Base-by-base conservation (phyloP, 2,113 vertebrate species). In the Pampusana beccarii region DNA sequence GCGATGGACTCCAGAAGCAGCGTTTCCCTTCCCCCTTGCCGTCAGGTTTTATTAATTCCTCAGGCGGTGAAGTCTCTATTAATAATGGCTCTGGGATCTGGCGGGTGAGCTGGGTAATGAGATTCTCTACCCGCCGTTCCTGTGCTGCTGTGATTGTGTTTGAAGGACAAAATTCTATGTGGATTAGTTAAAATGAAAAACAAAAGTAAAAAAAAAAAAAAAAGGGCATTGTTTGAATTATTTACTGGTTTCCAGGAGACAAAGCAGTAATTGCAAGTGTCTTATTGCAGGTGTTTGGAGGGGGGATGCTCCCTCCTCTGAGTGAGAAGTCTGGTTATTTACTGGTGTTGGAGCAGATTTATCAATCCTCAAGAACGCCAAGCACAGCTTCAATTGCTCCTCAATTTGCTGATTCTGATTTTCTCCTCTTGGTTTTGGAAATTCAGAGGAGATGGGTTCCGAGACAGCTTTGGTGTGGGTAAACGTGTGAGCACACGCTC, bases 131-230 rank as follows among this genome's bases (percentile, higher is more conserved):
- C 95, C 82, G 86, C 96, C 89, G 93, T 51, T 91, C 92, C 92
- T 92, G 77, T 14, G 77, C 86, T 71, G 84, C 87, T 71, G 61
- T 44, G 78, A 77, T 88, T 72, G 79, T 38, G 23, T 82, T 58
- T 65, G 81, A 90, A 95, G 29, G 85, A 95, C 29, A 70, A 94
- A 95, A 96, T 95, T 97, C 96, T 95, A 29, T 33, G 71, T 75
- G 93, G 97, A 93, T 96, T 97, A 97, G 97, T 98, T 97, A 96
- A 97, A 96, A 93, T 10, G 88, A 86, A 95, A 96, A 96, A 95
- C 86, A 94, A 93, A 96, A 92, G 66, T 26, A 17, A 28, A 65
- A 15, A 21, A 74, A 48, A 21, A 9, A 73, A 44, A 64, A 36
- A 14, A 23, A 26, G 66, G 8, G 26, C 42, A n/a, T 78, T 72